Evolutionary conservation across 2,113 vertebrate species (phyloP).

Genomic region (mouse (Mus musculus)): GRCm39 chr5:105823001-105823500

Average conservation of each 20-base stretch:
- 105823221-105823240: not conserved
- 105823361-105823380: not conserved
- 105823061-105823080: slow-evolving; percentile 20
- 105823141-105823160: not conserved
- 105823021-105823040: slow-evolving; percentile 59
- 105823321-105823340: not conserved
- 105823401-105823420: not conserved
- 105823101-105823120: not conserved
- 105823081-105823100: not conserved
- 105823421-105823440: not conserved
- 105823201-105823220: not conserved
- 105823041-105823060: slow-evolving; percentile 61
- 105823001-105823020: slow-evolving; percentile 63
- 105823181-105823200: not conserved
- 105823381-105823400: not conserved
- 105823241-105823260: not conserved
- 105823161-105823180: not conserved
- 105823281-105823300: not conserved
- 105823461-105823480: not conserved
- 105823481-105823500: not conserved
- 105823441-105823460: not conserved
- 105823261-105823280: not conserved
- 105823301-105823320: not conserved
- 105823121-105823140: slow-evolving; percentile 9
- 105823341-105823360: not conserved